Percentiles rank a stretch among this genome's conserved stretches.
These are phyloP conservation scores for Hippopotamus amphibius DNA, from an alignment of 2,113 vertebrate species.

Conservation along the genomic window DNA sequence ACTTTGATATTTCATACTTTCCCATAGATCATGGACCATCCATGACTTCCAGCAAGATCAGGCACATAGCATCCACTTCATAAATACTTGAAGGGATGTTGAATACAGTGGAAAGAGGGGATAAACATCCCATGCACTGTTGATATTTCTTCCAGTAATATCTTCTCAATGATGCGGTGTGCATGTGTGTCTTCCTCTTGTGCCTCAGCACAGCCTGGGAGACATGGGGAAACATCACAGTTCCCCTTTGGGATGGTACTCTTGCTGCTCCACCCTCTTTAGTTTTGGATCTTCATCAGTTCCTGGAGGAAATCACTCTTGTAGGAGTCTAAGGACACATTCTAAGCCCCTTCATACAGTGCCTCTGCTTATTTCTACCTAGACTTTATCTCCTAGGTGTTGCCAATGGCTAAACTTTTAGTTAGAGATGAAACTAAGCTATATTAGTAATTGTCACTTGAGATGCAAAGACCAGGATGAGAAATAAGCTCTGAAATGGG, in stretches of 20 bases:
- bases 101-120: not conserved
- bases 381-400: not conserved
- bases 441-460: not conserved
- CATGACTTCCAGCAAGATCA: not conserved
- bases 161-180: not conserved
- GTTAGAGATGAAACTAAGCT: not conserved
- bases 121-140: not conserved
- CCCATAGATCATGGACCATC: not conserved
- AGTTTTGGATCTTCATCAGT: not conserved
- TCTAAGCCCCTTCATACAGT: not conserved
- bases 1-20: not conserved
- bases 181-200: not conserved
- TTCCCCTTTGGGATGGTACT: not conserved
- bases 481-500: not conserved
- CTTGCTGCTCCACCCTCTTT: not conserved
- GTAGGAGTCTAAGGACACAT: not conserved
- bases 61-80: not conserved
- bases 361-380: not conserved
- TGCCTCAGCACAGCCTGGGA: not conserved
- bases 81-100: not conserved
- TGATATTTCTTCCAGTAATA: not conserved
- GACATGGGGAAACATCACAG: not conserved
- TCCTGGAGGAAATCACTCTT: not conserved
- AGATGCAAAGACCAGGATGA: constrained; percentile 24
- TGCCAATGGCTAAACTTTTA: not conserved